These are phyloP conservation scores for Drosophila obscura DNA, from an alignment of 1,140 invertebrate species.

Conservation along the genomic window DNA sequence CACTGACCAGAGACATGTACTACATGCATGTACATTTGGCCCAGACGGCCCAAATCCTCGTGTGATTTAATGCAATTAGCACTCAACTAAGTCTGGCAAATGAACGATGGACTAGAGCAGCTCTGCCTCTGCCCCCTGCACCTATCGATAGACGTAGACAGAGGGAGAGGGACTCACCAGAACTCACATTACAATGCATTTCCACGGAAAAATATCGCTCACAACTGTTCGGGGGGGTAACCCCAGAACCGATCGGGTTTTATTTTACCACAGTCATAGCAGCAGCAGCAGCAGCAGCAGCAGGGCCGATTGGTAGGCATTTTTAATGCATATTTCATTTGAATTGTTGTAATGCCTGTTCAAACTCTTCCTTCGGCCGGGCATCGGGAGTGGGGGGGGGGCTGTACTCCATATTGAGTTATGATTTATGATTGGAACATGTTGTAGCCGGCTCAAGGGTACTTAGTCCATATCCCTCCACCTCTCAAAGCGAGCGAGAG, in stretches of 20 bases:
- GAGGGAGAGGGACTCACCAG: slow-evolving; percentile 5
- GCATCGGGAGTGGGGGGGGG: slow-evolving; percentile 26
- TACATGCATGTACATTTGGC: slow-evolving; percentile 7
- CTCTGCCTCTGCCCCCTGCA: not conserved
- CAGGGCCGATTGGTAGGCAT: slow-evolving; percentile 62
- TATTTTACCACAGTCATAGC: slow-evolving; percentile 34
- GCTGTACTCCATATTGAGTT: slow-evolving; percentile 77
- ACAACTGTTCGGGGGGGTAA: slow-evolving; percentile 31
- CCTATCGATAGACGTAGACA: no score
- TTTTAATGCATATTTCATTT: slow-evolving; percentile 81
- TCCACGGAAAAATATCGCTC: slow-evolving; percentile 51
- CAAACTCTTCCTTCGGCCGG: not conserved
- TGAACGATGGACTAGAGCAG: slow-evolving; percentile 56
- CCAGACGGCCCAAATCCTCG: slow-evolving; percentile 70
- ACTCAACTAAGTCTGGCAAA: slow-evolving; percentile 73
- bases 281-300: not conserved
- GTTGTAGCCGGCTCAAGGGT: slow-evolving; percentile 71
- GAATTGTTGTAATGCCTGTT: slow-evolving; percentile 65
- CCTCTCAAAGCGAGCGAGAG: not conserved
- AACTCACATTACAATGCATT: slow-evolving; percentile 54
- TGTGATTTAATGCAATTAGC: slow-evolving; percentile 80
- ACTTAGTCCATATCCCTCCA: slow-evolving; percentile 45
- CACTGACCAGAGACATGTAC: slow-evolving; percentile 16
- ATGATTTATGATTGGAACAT: slow-evolving; percentile 79
- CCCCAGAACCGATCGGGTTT: slow-evolving; percentile 49